Evolutionary conservation across 2,113 vertebrate species (phyloP), one percentile per base, ranked within the genome.

Genomic region (Phyllostomus hastatus): DNA sequence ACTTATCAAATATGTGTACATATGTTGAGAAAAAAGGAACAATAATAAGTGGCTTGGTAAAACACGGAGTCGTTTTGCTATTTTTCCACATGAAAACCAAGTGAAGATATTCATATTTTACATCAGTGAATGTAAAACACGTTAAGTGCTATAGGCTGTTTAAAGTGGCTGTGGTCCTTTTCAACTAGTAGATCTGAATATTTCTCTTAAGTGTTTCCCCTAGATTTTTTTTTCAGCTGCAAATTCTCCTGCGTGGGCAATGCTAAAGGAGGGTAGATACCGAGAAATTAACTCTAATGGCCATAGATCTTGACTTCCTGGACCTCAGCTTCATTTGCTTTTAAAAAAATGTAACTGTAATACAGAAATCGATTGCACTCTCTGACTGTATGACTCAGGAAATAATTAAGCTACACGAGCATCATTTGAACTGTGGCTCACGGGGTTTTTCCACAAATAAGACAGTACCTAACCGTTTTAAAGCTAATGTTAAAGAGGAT

Each of bases 401-500:
- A 73, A 50, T 91, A 90, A 48, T 69, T 80, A 93, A 88, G 9
- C 70, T 95, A 0, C 38, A 86, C 57, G 33, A 41, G 38, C 43
- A 50, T 76, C 79, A 50, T 95, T 88, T 85, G 66, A 78, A 61
- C 69, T 95, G 28, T 91, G 83, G 83, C 92, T 97, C 70, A 5
- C 48, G 79, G 87, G 50, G 20, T 82, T 80, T 95, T 92, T 96
- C 95, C 90, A 80, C 64, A 66, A 90, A 78, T 85, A 73, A 83
- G 75, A 90, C 91, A n/a, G 76, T 11, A 80, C 78, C 59, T 50
- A 80, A 91, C 33, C 15, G 85, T 73, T 92, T 67, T 73, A 50
- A 86, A 91, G 50, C 35, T 90, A 43, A 70, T 91, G 82, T 72
- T 95, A 94, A 91, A 96, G 95, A 95, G 11, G 93, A 88, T 96